Percentiles rank a stretch among this genome's conserved stretches.
Conservation (phyloP, 2,888 invertebrate genomes). For the Acanthosepion pharaonis region DNA sequence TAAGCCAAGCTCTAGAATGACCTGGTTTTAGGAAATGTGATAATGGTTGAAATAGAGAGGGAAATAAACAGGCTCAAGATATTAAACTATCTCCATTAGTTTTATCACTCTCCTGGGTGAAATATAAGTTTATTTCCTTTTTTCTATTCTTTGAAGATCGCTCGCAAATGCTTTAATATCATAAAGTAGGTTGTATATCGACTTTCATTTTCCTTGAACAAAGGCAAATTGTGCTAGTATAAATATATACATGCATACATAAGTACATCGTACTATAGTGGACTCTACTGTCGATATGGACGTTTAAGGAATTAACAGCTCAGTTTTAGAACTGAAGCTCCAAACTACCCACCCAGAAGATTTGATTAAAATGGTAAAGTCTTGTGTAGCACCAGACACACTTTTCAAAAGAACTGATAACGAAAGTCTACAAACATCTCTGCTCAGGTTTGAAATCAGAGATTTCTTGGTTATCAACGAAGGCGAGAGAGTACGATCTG, state of each 20-base stretch:
- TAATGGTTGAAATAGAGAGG: not conserved
- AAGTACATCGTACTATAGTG: not conserved
- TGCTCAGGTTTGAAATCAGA: too few species aligned
- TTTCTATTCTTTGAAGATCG: not conserved
- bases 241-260: not conserved
- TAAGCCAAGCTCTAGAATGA: not conserved
- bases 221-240: not conserved
- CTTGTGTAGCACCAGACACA: too few species aligned
- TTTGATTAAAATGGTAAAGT: too few species aligned
- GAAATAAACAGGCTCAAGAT: slow-evolving; percentile 7
- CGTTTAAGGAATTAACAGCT: too few species aligned
- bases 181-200: slow-evolving; percentile 2
- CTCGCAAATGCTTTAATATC: not conserved
- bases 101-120: slow-evolving; percentile 33
- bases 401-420: too few species aligned
- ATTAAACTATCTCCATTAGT: not conserved
- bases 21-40: not conserved
- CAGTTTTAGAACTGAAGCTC: too few species aligned
- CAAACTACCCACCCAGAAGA: too few species aligned
- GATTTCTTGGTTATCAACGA: too few species aligned
- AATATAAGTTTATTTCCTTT: not conserved
- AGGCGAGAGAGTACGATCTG: too few species aligned
- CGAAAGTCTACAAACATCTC: too few species aligned
- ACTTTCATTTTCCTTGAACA: not conserved
- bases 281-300: too few species aligned